Base-by-base conservation (phyloP, 2,113 vertebrate genomes). In the Ochotona curzoniae region DNA sequence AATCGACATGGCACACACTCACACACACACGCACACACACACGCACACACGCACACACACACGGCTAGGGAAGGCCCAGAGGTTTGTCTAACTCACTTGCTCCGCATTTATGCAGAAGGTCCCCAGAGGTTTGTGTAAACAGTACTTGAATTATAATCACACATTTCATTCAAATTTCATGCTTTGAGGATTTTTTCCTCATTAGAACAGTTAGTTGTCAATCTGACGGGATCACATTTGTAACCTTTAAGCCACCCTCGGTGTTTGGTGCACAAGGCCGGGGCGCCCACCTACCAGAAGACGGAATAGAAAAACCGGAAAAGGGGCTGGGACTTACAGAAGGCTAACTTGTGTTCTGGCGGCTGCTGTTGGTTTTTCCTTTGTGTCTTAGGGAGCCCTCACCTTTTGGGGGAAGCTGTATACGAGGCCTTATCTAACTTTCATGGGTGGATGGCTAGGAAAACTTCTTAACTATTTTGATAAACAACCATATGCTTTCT, bases 91-190 rank as follows among this genome's bases (percentile, higher is more conserved):
- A 96, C 97, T 98, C 97, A 89, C 97, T 97, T 91, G 96, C 95
- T 97, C 97, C 78, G 97, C 93, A 87, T 98, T 98, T 97, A 97
- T 97, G 97, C 93, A 64, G 93, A 76, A 93, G 91, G 94, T 98
- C 98, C 98, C 98, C 93, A 63, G 98, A 98, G 98, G 97, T 98
- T 97, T 93, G 97, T 94, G 97, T 97, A 98, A 98, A 98, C 98
- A 98, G 98, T 94, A 97, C 98, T 98, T 98, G 98, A 98, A 98
- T 99, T 98, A 98, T 98, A 99, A 98, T 98, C 98, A 98, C 98
- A 98, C 98, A 98, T 98, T 98, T 98, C 98, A 98, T 98, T 98
- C 98, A 96, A 97, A 98, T 98, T 98, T 98, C 98, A 98, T 98
- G 98, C 98, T 98, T 98, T 98, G 98, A 98, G 98, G 98, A 98